phyloP scores from a whole-genome alignment of 1,140 invertebrate genomes.

The Condylostylus longicornis region DNA sequence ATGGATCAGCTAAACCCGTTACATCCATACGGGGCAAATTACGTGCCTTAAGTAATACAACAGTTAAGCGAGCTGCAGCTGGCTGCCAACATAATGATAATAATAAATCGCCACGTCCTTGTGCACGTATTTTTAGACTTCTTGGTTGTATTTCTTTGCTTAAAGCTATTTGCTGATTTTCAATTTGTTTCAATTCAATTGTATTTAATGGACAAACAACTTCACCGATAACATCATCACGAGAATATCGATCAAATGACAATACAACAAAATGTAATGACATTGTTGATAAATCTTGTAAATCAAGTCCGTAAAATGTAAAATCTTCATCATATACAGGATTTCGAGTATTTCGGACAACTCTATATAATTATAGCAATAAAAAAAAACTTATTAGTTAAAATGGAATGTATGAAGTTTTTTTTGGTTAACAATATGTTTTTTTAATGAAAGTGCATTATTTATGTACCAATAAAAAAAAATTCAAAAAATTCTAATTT shows the following conservation, averaged over 20 bases:
- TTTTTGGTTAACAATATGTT: neutral
- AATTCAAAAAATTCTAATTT: no score
- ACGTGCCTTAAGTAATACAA: constrained; percentile 81
- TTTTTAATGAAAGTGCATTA: no score
- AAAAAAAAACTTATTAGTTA: neutral
- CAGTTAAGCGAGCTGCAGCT: constrained; percentile 71
- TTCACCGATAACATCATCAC: constrained; percentile 94
- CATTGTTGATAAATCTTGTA: constrained; percentile 67
- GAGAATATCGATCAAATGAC: constrained; percentile 91
- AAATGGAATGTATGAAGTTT: neutral
- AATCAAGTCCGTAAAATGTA: constrained; percentile 84
- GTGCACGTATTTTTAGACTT: constrained; percentile 73
- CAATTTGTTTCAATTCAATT: constrained; percentile 62
- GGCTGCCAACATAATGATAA: constrained; percentile 91
- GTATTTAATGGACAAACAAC: constrained; percentile 73
- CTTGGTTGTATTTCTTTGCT: constrained; percentile 73
- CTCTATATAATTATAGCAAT: constrained; percentile 34
- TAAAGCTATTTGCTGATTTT: constrained; percentile 59
- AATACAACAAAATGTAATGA: constrained; percentile 87
- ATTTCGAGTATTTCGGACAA: constrained; percentile 78
- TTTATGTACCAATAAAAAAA: no score
- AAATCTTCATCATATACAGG: constrained; percentile 94
- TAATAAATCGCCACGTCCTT: constrained; percentile 77
- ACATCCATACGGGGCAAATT: constrained; percentile 93
- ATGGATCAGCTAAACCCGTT: constrained; percentile 83